Base-by-base conservation (phyloP, 2,888 invertebrate genomes). In the Calephelis perditalis region DNA sequence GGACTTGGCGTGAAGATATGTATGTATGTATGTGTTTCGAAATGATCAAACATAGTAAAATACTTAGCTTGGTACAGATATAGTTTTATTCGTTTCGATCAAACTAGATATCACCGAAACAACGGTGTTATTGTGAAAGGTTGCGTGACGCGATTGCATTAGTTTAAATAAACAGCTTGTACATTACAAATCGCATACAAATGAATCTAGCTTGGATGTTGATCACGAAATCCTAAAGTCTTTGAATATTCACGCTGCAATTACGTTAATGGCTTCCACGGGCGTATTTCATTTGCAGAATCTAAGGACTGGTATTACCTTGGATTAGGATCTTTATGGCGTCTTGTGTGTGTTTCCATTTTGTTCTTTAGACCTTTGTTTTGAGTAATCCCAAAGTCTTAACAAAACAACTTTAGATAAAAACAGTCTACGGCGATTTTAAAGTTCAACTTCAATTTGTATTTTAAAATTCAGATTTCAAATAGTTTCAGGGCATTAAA, bases 211-310 rank as follows among this genome's bases (percentile, higher is more conserved):
- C 62, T 65, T 45, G 63, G 60, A 62, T 62, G 59, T 56, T 57
- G 72, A 73, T 74, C 71, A 68, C 70, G 65, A 69, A 65, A 72
- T 70, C 69, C 72, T 66, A 46, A 26, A 64, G 70, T 72, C 69
- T 74, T 75, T 75, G 75, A 78, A 78, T 78, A 77, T 77, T 77
- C 75, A 74, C 71, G 71, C 69, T 68, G 72, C 73, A 74, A 78
- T 77, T 78, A 77, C 71, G 63, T 71, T 76, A 76, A 78, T 75
- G 72, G 76, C 62, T 64, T 70, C 70, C 70, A 72, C 68, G 68
- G 68, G 64, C 62, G 61, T 70, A 69, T 72, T 73, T 72, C 71
- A 70, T 69, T 69, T 67, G 62, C 63, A 62, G 58, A 64, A 67
- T 65, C 65, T 66, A 59, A 62, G 62, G 62, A 63, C 61, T 44